These are phyloP conservation scores for Terrapene triunguis DNA, from an alignment of 2,113 vertebrate species.

Conservation along the genomic window DNA sequence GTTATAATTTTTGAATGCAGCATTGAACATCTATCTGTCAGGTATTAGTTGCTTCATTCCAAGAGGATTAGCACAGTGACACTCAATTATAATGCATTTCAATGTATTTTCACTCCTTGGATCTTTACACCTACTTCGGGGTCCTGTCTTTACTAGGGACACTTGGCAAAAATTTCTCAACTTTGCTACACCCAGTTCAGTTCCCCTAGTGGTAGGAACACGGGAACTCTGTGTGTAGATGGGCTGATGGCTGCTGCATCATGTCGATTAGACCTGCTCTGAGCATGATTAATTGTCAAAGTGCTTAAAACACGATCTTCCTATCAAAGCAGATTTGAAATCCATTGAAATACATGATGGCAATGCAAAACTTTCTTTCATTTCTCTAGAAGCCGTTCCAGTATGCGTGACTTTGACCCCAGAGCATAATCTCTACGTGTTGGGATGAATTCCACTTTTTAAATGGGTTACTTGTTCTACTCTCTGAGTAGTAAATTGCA, in stretches of 20 bases:
- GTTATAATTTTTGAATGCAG: neutral
- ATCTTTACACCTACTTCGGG: neutral
- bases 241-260: neutral
- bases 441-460: neutral
- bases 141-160: neutral
- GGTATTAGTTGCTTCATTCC: neutral
- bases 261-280: rapidly evolving
- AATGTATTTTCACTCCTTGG: neutral
- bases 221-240: neutral
- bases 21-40: neutral
- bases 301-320: neutral
- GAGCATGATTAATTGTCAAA: neutral
- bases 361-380: neutral
- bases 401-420: neutral
- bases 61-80: neutral
- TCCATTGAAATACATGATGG: neutral
- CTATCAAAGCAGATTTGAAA: neutral
- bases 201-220: neutral
- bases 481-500: neutral
- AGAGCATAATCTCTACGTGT: neutral
- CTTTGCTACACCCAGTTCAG: neutral
- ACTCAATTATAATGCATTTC: neutral
- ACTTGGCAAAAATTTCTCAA: neutral
- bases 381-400: neutral
- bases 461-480: neutral